Conservation (phyloP, 2,113 vertebrate genomes). For the Dicrurus megarhynchus region DNA sequence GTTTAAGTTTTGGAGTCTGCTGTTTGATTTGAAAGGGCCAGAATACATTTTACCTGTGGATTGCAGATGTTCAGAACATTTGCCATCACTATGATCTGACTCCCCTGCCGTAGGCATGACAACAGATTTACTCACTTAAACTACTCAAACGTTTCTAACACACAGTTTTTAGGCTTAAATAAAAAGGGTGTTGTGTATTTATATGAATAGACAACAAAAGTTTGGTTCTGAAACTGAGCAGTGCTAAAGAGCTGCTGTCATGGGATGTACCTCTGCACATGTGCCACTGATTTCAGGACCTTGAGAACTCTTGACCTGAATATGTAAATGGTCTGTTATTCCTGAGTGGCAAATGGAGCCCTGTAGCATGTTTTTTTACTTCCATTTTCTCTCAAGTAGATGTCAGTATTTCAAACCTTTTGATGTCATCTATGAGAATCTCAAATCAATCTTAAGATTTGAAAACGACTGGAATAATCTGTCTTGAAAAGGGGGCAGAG, state of each 20-base stretch:
- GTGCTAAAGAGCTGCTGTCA: neutral
- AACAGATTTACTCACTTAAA: neutral
- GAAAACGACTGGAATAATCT: neutral
- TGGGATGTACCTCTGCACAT: neutral
- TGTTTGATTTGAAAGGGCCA: neutral
- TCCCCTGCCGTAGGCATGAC: neutral
- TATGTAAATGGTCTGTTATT: neutral
- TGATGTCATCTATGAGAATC: neutral
- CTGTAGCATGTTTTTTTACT: neutral
- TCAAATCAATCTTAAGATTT: neutral
- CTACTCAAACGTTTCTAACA: neutral
- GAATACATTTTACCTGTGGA: neutral
- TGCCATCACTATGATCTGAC: neutral
- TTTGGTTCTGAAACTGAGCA: neutral
- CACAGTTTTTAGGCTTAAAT: neutral
- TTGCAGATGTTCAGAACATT: neutral
- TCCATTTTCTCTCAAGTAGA: neutral
- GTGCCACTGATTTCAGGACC: neutral
- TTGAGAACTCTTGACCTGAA: neutral
- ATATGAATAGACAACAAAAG: neutral
- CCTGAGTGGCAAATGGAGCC: neutral
- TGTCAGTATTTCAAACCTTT: neutral
- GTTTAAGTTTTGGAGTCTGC: neutral
- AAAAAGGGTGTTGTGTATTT: neutral
- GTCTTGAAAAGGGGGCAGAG: rapidly evolving